phyloP scores from a whole-genome alignment of 1,140 invertebrate species.

The Halictus rubicundus region DNA sequence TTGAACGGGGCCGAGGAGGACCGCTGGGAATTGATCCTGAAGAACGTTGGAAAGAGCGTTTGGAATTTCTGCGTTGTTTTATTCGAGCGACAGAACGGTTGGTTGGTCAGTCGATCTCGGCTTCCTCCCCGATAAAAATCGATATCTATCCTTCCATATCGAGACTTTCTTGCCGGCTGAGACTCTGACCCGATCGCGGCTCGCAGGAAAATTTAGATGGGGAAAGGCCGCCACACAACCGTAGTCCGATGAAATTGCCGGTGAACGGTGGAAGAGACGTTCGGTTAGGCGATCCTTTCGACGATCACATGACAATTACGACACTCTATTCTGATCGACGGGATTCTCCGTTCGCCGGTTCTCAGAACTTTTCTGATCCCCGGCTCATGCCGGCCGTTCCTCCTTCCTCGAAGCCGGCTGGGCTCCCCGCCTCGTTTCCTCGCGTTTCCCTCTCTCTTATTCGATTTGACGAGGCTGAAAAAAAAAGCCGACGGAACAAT shows the following conservation, averaged over 20 bases:
- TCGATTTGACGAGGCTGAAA: constrained; percentile 2
- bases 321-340: constrained; percentile 38
- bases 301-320: constrained; percentile 49
- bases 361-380: constrained; percentile 50
- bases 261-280: constrained; percentile 13
- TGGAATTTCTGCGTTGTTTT: too few relatives aligned
- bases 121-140: too few relatives aligned
- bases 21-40: too few relatives aligned
- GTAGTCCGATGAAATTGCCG: constrained; percentile 9
- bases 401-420: not conserved
- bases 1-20: too few relatives aligned
- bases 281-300: constrained; percentile 25
- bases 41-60: too few relatives aligned
- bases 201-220: not conserved
- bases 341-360: constrained; percentile 27
- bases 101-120: too few relatives aligned
- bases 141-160: too few relatives aligned
- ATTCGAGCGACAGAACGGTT: too few relatives aligned
- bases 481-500: constrained; percentile 30
- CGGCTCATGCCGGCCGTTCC: not conserved
- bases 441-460: too few relatives aligned
- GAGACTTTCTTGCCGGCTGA: too few relatives aligned
- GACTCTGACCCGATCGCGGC: too few relatives aligned
- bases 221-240: not conserved
- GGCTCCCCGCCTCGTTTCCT: too few relatives aligned